Conservation (phyloP, 2,888 invertebrate species). For the Ornithoptera priamus region DNA sequence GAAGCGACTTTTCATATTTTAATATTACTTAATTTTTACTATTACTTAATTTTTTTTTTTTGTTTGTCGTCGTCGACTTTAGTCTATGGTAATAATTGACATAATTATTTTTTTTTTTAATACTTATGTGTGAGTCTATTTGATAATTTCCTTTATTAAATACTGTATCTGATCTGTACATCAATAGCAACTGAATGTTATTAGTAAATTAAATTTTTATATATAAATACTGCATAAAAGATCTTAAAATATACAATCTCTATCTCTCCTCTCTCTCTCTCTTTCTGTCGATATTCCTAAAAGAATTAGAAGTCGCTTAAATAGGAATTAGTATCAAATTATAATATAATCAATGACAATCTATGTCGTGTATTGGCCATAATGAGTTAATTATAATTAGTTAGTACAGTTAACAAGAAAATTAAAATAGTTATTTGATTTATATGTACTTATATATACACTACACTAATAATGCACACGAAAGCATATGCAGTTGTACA, state of each 20-base stretch:
- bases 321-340: background rate
- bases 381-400: too few species aligned
- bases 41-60: background rate
- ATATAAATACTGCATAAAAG: too few species aligned
- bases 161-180: too few species aligned
- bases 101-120: background rate
- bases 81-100: background rate
- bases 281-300: too few species aligned
- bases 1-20: background rate
- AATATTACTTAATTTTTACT: background rate
- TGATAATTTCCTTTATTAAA: background rate
- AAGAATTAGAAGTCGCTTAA: background rate
- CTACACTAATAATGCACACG: too few species aligned
- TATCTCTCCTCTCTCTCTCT: too few species aligned
- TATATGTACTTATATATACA: background rate
- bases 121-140: background rate
- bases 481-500: too few species aligned
- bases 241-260: too few species aligned
- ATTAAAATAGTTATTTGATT: background rate
- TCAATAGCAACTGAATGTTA: too few species aligned
- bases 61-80: background rate
- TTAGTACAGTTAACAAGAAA: too few species aligned
- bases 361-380: background rate
- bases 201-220: too few species aligned
- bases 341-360: background rate